Evolutionary conservation across 1,140 invertebrate genomes (phyloP), one percentile per base, ranked within the genome.

Genomic region (Coelopa frigida): DNA sequence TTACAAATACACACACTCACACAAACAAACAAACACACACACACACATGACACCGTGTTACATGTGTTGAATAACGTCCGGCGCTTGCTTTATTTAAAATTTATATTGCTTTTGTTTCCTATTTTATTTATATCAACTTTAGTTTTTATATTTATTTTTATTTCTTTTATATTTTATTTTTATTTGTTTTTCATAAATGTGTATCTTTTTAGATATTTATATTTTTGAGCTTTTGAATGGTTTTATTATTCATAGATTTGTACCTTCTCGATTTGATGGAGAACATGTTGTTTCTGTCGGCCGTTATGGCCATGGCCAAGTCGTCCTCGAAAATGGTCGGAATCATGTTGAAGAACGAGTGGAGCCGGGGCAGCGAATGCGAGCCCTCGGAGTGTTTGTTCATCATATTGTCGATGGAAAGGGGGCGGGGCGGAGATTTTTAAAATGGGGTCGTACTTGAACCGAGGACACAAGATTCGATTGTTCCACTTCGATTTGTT

Each of bases 321-420:
- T 67, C 63, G 41, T 61, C 58, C 52, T 67, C 59, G 56, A 66
- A 46, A 37, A 66, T 63, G 37, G 62, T 59, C 5, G 62, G 62
- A 53, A 66, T 66, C 59, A 62, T 66, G 27, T 66, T 66, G 56
- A 66, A 66, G 42, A 66, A 66, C 22, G 62, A 66, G 40, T 66
- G 62, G 27, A 66, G 61, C 24, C 62, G 62, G 48, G 62, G 62
- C 62, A 66, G 52, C 38, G 62, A 66, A 36, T 56, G 59, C 52
- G 62, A 66, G 26, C 54, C 52, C 8, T 53, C 59, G 41, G 62
- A 62, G 18, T 66, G 62, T 46, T 66, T 66, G 44, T 66, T 66
- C 15, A 66, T 37, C 62, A 66, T 66, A 50, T 46, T 59, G 27
- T 4, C 32, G 40, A 7, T n/a, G 14, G 8, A 31, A 21, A 6